phyloP scores from a whole-genome alignment of 2,797 vertebrate species.

The Kryptolebias ocellatus region DNA sequence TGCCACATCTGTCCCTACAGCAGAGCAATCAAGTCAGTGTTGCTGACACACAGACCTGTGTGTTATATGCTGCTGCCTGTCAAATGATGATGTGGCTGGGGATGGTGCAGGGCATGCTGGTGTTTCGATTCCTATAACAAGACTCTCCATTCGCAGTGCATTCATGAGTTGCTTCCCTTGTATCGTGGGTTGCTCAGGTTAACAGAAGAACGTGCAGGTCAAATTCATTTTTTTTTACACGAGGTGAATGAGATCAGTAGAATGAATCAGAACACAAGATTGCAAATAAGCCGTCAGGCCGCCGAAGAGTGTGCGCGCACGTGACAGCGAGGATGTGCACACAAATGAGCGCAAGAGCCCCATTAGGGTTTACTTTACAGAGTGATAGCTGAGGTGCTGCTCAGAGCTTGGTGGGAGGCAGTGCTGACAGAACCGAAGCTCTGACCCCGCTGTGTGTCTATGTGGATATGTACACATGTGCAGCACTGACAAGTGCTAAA shows the following conservation, averaged over 20 bases:
- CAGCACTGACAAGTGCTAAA: conserved; percentile 62
- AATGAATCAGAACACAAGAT: conserved; percentile 47
- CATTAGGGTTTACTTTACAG: conserved; percentile 60
- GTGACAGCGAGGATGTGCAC: conserved; percentile 18
- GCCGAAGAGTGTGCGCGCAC: conserved; percentile 24
- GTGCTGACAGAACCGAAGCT: conserved; percentile 64
- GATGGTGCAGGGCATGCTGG: conserved; percentile 23
- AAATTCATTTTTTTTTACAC: conserved; percentile 36
- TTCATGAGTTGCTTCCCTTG: conserved; percentile 39
- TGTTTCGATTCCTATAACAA: conserved; percentile 57
- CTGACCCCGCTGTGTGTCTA: conserved; percentile 57
- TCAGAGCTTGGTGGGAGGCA: conserved; percentile 61
- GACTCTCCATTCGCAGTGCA: conserved; percentile 30
- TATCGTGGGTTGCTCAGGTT: conserved; percentile 42
- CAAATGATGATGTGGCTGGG: conserved; percentile 58
- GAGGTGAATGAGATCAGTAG: conserved; percentile 36
- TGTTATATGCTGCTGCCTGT: conserved; percentile 49
- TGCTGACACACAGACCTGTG: conserved; percentile 53
- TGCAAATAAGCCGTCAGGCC: conserved; percentile 33
- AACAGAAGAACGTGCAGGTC: conserved; percentile 39
- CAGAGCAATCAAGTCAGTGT: conserved; percentile 47
- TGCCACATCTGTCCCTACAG: conserved; percentile 49
- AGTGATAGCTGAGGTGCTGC: conserved; percentile 65
- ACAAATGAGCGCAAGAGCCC: conserved; percentile 31
- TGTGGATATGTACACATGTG: conserved; percentile 21